phyloP scores from a whole-genome alignment of 2,113 vertebrate species.

The Alouatta palliata region DNA sequence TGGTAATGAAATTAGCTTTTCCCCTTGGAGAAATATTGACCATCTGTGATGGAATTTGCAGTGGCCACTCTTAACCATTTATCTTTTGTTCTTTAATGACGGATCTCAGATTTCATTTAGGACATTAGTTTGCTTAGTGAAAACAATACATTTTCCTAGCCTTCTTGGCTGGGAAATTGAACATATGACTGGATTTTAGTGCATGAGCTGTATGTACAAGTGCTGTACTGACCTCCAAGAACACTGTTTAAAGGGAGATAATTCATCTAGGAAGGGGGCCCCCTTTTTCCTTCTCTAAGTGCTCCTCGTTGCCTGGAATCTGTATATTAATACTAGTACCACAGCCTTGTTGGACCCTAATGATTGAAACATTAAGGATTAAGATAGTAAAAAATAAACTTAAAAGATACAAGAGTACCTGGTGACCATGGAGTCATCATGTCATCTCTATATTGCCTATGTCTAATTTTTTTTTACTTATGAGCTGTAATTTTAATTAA shows the following conservation, averaged over 20 bases:
- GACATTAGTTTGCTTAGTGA: not conserved
- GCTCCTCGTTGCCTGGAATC: not conserved
- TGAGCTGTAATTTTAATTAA: not conserved
- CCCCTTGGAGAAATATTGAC: not conserved
- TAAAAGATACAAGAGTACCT: not conserved
- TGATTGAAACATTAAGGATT: not conserved
- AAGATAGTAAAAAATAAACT: not conserved
- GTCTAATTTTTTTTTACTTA: not conserved
- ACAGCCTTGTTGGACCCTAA: not conserved
- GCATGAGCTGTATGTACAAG: not conserved
- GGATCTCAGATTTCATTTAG: not conserved
- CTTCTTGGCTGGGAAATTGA: not conserved
- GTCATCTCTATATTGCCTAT: not conserved
- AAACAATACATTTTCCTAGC: not conserved
- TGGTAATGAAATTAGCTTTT: not conserved
- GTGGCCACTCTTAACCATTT: not conserved
- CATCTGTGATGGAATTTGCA: not conserved
- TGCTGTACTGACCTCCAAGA: not conserved
- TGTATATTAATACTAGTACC: not conserved
- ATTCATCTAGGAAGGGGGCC: not conserved
- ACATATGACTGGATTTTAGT: not conserved
- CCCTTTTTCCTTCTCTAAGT: not conserved
- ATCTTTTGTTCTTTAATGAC: not conserved
- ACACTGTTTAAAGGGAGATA: not conserved
- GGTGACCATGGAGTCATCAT: not conserved